Evolutionary conservation across 2,113 vertebrate species (phyloP), one percentile per base, ranked within the genome.

Genomic region (Urocolius indicus): DNA sequence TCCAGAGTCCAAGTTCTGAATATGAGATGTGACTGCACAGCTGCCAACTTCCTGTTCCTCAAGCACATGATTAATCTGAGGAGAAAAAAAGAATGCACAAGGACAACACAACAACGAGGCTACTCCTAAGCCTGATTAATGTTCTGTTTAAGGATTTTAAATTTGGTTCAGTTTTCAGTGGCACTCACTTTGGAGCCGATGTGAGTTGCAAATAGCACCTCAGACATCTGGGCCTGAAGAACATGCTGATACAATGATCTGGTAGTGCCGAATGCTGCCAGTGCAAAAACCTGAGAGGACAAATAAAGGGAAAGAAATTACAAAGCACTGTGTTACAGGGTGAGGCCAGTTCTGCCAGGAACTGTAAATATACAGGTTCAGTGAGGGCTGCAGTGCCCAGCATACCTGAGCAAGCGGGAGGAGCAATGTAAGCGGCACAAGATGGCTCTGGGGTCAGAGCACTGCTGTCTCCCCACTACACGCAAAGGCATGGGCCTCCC

Each of bases 361-460:
- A 34, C 34, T 62, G 41, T 46, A 51, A 57, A 52, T 29, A 22
- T 4, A 8, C 0, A 5, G 12, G 38, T 45, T 52, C 51, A 62
- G 76, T 6, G 10, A 36, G 27, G 27, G 20, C 34, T 76, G 30
- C 46, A 16, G 13, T 19, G 57, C 34, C 29, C 62, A 58, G 74
- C 0, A 0, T 24, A 38, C 15, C 52, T 32, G 57, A 38, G 45
- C 11, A 4, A 69, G 63, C n/a, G 24, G 38, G n/a, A 69, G 51
- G 26, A 69, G 59, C 43, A 30, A 21, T 5, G 4, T 18, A 48
- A 58, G 54, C 23, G 20, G 76, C 62, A 38, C 16, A 49, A 51
- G 30, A 5, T 4, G 13, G 41, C 48, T 48, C 0, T 0, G 10
- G 30, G 23, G 17, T 7, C 52, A 62, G 15, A 36, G 68, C 8